Evolutionary conservation across 2,113 vertebrate genomes (phyloP).

Genomic region (Ameiurus melas): DNA sequence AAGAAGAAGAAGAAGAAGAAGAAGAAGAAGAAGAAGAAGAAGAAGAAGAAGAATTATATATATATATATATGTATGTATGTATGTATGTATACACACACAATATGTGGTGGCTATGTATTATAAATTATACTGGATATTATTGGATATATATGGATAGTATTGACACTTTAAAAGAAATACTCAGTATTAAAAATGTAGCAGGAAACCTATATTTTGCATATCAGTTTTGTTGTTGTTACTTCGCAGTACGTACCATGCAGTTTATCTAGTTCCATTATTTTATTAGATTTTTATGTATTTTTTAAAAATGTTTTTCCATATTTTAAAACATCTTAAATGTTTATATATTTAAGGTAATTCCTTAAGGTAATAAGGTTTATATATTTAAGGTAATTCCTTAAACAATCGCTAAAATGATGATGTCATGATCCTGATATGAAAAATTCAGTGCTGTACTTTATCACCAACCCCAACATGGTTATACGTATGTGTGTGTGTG

Average conservation of each 20-base stretch:
- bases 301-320: not conserved
- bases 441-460: not conserved
- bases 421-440: not conserved
- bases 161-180: not conserved
- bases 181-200: not conserved
- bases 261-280: no score
- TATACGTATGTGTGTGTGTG: not conserved
- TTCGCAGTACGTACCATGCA: not conserved
- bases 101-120: not conserved
- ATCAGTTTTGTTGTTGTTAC: not conserved
- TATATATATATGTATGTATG: not conserved
- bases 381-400: no score
- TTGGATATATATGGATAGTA: not conserved
- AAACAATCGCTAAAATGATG: not conserved
- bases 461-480: not conserved
- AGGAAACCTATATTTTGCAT: not conserved
- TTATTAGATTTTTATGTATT: not conserved
- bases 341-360: not conserved
- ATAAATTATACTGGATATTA: not conserved
- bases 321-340: conserved; percentile 1
- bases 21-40: no score
- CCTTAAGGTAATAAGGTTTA: no score
- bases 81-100: no score
- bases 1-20: no score
- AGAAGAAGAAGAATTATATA: no score